A percentile compares a stretch with the other conserved stretches of the same genome.
These are phyloP conservation scores for Cephus runcator DNA, from an alignment of 2,888 invertebrate species.

Conservation along the genomic window DNA sequence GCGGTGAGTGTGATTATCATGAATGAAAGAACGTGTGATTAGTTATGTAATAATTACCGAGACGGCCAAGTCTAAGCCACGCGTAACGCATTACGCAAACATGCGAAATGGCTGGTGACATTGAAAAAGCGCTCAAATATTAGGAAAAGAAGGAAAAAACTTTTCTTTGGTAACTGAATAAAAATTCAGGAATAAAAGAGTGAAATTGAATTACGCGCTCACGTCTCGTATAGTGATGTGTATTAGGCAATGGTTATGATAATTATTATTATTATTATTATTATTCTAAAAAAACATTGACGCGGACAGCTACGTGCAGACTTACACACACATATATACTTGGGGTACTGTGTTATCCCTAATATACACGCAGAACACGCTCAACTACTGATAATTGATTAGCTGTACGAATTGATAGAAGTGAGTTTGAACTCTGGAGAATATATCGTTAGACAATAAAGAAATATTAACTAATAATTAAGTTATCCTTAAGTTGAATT, in stretches of 20 bases:
- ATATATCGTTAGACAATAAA: constrained; percentile 33
- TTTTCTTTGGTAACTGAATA: not conserved
- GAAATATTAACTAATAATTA: constrained; percentile 26
- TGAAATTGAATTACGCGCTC: not conserved
- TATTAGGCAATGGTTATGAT: not conserved
- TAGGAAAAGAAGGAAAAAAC: not conserved
- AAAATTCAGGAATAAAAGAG: not conserved
- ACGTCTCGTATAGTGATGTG: not conserved
- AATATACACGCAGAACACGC: constrained; percentile 18
- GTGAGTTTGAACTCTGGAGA: constrained; percentile 17
- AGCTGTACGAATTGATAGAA: constrained; percentile 7
- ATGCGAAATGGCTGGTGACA: not conserved
- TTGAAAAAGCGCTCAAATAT: not conserved
- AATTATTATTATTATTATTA: not conserved
- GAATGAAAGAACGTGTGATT: not conserved
- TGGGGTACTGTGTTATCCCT: not conserved
- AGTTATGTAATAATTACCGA: not conserved
- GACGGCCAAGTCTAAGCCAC: not conserved
- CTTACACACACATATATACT: not conserved
- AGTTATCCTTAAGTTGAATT: constrained; percentile 26
- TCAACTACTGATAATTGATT: constrained; percentile 25
- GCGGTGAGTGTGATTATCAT: not conserved
- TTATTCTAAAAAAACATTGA: not conserved
- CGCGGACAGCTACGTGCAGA: not conserved
- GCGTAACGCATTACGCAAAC: not conserved